These are phyloP conservation scores for Buathra laborator DNA, from an alignment of 2,888 invertebrate genomes.

Conservation along the genomic window DNA sequence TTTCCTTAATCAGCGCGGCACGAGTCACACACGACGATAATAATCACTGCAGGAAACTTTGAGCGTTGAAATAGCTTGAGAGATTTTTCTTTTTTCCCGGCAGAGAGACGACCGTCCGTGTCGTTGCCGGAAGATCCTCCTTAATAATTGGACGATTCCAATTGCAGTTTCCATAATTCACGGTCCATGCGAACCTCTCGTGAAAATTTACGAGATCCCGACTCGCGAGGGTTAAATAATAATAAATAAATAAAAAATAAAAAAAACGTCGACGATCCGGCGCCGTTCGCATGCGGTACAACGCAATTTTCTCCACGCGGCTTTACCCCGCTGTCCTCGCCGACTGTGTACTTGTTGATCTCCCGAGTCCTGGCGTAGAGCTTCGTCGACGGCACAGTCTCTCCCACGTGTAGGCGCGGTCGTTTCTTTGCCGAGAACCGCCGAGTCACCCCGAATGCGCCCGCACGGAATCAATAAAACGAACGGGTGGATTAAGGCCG, in stretches of 20 bases:
- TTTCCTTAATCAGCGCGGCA: background rate
- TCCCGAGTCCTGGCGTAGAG: conserved; percentile 43
- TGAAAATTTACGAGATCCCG: background rate
- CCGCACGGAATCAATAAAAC: conserved; percentile 65
- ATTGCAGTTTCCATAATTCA: conserved; percentile 20
- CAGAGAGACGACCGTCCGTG: background rate
- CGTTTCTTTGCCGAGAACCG: conserved; percentile 54
- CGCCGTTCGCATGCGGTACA: background rate
- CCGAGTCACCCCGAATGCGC: conserved; percentile 64
- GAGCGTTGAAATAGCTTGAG: background rate
- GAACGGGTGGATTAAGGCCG: conserved; percentile 30
- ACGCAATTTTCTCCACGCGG: conserved; percentile 30
- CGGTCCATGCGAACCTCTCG: background rate
- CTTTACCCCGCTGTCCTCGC: conserved; percentile 3
- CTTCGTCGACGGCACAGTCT: conserved; percentile 15
- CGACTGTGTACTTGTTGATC: conserved; percentile 67
- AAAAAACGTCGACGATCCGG: background rate
- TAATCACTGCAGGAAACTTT: background rate
- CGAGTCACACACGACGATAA: conserved; percentile 10
- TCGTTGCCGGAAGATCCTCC: background rate
- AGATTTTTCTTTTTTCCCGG: background rate
- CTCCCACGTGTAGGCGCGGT: conserved; percentile 68
- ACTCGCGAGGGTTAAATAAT: background rate
- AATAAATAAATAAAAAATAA: background rate
- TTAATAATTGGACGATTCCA: conserved; percentile 50